These are phyloP conservation scores for Sebastes hubbsi DNA, from an alignment of 2,797 vertebrate species.

Conservation along the genomic window DNA sequence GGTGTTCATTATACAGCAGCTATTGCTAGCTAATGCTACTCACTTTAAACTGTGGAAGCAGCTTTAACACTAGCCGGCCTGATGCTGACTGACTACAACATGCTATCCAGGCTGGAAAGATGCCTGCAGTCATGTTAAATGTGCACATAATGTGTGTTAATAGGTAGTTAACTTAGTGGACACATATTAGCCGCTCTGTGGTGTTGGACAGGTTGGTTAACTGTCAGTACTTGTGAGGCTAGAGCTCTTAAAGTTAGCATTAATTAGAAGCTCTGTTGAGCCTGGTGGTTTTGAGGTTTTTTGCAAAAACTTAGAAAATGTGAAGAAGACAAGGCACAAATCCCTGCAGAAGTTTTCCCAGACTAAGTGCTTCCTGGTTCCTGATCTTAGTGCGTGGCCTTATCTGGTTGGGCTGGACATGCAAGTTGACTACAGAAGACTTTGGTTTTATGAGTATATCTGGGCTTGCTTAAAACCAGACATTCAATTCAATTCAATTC, in stretches of 20 bases:
- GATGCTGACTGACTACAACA: not conserved
- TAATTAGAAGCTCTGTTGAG: not conserved
- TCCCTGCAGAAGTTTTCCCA: conserved; percentile 42
- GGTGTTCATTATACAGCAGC: conserved; percentile 22
- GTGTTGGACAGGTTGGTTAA: not conserved
- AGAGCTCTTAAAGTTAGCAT: conserved; percentile 1
- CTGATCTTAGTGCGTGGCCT: conserved; percentile 72
- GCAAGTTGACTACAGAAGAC: conserved; percentile 10
- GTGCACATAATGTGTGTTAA: not conserved
- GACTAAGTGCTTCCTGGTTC: conserved; percentile 67
- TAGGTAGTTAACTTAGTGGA: accelerated
- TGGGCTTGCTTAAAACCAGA: not conserved
- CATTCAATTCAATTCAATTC: no score
- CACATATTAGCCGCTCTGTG: not conserved
- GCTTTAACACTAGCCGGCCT: conserved; percentile 36
- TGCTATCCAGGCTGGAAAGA: accelerated
- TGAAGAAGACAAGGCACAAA: not conserved
- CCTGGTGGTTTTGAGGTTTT: not conserved
- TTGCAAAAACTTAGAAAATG: not conserved
- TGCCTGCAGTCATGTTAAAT: not conserved
- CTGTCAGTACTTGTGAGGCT: not conserved
- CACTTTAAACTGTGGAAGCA: conserved; percentile 31
- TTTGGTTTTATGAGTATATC: not conserved
- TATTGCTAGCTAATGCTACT: conserved; percentile 47
- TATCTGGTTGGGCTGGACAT: conserved; percentile 73